Base-by-base conservation (phyloP, 2,888 invertebrate genomes). In the Acrobasis consociella region DNA sequence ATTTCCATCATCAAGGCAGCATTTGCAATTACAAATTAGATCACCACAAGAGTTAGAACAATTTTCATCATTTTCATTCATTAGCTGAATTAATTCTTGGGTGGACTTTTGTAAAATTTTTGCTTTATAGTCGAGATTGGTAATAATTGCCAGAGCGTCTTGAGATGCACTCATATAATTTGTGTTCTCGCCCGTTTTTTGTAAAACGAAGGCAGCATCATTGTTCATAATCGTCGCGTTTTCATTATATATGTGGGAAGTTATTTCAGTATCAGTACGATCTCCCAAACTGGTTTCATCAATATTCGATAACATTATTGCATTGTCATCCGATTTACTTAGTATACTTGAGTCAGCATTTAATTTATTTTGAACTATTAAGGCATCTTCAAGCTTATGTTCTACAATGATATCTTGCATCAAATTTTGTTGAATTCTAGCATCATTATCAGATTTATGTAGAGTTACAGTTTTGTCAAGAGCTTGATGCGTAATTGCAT, bases 51-150 rank as follows among this genome's bases (percentile, higher is more conserved):
- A 5, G 5, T 46, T 13, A 7, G 31, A 31, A 5, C 46, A 3
- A 13, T n/a, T 46, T 46, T 10, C 42, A 42, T 46, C 46, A 5
- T 5, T 46, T 46, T 10, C 42, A 42, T 46, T 10, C 3, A 46
- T 46, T 13, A 46, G 7, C 13, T 46, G 46, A 5, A 46, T 46
- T 46, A 46, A 46, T n/a, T 46, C 13, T 11, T 46, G 11, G 11
- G 46, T 46, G 3, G 51, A 46, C n/a, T 46, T 46, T 46, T 46
- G 46, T 46, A 46, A n/a, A 46, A 46, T 46, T 46, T 46, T 46
- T 46, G 46, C 46, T 46, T 46, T 46, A 5, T 46, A n/a, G n/a
- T 46, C 46, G n/a, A 46, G 46, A 46, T 11, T 46, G 5, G 11
- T n/a, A 46, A 46, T 46, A 1, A 46, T n/a, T n/a, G 5, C n/a